A percentile compares a stretch with the other conserved stretches of the same genome.
phyloP scores from a whole-genome alignment of 2,113 vertebrate species.

The Xiphophorus couchianus region DNA sequence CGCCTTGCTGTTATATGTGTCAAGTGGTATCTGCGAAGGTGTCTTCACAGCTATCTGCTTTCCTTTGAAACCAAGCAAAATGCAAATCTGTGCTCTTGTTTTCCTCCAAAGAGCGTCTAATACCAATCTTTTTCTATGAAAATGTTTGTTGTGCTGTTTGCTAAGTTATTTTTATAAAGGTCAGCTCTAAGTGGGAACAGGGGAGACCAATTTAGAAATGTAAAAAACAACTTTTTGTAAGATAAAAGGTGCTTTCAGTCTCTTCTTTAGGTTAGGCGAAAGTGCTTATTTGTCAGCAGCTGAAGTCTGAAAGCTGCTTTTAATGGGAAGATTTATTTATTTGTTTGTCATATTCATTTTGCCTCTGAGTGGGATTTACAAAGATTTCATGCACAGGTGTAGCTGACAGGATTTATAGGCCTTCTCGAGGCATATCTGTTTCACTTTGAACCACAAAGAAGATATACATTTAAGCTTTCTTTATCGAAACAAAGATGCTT shows the following conservation, averaged over 20 bases:
- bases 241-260: background rate
- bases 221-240: background rate
- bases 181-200: background rate
- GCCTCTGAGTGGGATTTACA: background rate
- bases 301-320: background rate
- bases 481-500: no score
- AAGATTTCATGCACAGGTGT: conserved; percentile 6
- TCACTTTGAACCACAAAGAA: conserved; percentile 2
- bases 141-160: conserved; percentile 9
- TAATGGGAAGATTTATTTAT: background rate
- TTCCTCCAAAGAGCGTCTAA: conserved; percentile 13
- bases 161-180: conserved; percentile 9
- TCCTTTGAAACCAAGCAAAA: conserved; percentile 10
- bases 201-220: background rate
- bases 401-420: conserved; percentile 18
- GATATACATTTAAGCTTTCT: background rate
- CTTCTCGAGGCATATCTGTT: conserved; percentile 29
- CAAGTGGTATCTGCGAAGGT: background rate
- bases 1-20: background rate
- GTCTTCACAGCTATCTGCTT: conserved; percentile 46
- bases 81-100: background rate
- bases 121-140: conserved; percentile 2
- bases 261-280: conserved; percentile 6
- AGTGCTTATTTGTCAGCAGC: background rate
- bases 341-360: background rate